phyloP scores from a whole-genome alignment of 2,888 invertebrate species.

The Ditula angustiorana region DNA sequence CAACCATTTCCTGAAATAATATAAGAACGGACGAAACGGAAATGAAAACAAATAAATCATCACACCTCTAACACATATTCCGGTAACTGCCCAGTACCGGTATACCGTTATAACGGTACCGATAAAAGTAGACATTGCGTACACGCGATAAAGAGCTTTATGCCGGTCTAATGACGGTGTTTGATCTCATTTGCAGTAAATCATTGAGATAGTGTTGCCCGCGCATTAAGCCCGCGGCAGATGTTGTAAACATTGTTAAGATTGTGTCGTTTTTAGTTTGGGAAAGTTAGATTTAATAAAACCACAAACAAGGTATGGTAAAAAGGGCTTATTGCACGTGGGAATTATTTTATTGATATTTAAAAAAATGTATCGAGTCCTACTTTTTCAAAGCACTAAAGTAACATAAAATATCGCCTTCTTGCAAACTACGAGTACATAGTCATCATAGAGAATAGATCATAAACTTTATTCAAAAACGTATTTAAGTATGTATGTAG shows the following conservation, averaged over 20 bases:
- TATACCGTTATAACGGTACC: slow-evolving; percentile 9
- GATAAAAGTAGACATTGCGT: slow-evolving; percentile 25
- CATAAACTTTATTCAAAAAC: no score
- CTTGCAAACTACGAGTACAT: no score
- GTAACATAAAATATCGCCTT: no score
- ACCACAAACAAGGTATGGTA: no score
- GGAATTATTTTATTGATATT: no score
- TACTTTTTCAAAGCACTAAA: no score
- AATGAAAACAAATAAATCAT: slow-evolving; percentile 8
- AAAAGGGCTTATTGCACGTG: no score
- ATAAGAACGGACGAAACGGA: not conserved
- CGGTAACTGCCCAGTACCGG: slow-evolving; percentile 2
- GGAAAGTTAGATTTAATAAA: no score
- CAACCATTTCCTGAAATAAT: not conserved
- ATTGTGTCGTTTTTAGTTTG: slow-evolving; percentile 13
- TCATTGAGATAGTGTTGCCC: slow-evolving; percentile 38
- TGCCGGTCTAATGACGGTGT: slow-evolving; percentile 34
- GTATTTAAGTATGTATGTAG: no score
- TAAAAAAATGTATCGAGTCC: no score
- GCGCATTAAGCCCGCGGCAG: slow-evolving; percentile 13
- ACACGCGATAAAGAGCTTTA: slow-evolving; percentile 35
- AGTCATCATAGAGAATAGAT: no score
- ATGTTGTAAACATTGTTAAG: slow-evolving; percentile 33
- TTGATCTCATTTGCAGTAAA: slow-evolving; percentile 41
- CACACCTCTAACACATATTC: slow-evolving; percentile 6